Conservation (phyloP, 2,888 invertebrate genomes). For the Imbricaverruca yamaguchii region DNA sequence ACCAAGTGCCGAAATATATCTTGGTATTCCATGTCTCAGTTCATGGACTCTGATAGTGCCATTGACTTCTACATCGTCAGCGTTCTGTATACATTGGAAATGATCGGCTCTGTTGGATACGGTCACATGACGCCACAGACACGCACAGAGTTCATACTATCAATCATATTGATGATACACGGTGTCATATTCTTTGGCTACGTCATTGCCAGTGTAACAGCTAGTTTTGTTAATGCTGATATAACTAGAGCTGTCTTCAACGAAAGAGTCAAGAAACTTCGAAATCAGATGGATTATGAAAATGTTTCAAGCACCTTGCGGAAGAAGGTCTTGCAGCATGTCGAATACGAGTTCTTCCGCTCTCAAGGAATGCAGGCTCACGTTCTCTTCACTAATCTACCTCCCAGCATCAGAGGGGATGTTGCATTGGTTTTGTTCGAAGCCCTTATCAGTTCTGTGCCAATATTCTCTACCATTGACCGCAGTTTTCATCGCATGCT, state of each 20-base stretch:
- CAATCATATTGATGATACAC: background rate
- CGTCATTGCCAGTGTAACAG: slow-evolving; percentile 5
- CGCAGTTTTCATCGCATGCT: slow-evolving; percentile 3
- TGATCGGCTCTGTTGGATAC: background rate
- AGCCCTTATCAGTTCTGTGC: background rate
- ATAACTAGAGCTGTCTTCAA: background rate
- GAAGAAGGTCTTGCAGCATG: background rate
- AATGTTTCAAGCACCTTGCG: background rate
- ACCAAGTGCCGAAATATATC: background rate
- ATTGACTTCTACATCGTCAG: background rate
- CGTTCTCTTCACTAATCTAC: background rate
- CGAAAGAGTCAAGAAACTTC: background rate
- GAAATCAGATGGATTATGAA: background rate
- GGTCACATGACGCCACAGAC: background rate
- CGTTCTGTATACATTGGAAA: background rate
- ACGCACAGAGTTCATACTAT: background rate
- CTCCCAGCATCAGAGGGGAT: slow-evolving; percentile 1
- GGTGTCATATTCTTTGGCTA: background rate
- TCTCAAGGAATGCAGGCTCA: slow-evolving; percentile 9
- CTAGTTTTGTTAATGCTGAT: background rate
- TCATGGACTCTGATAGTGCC: background rate
- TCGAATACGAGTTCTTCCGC: background rate
- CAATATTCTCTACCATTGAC: background rate
- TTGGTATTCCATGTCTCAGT: background rate
- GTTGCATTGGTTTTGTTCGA: background rate